Conservation (phyloP, 1,140 invertebrate species). For the Drosophila seguyi region DNA sequence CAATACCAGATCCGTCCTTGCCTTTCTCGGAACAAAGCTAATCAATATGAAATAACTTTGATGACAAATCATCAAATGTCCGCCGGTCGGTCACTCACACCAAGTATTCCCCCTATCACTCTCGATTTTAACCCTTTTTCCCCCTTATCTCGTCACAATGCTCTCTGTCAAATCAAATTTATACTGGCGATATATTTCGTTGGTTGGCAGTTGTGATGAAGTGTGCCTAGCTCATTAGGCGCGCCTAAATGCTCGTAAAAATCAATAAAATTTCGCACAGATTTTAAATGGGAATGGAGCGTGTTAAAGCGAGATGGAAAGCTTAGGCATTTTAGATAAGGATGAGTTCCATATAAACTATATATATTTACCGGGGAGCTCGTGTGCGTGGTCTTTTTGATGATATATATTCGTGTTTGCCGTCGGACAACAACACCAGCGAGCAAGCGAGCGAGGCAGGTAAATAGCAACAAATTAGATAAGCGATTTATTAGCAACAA, state of each 20-base stretch:
- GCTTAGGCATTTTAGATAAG: slow-evolving; percentile 22
- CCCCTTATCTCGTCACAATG: slow-evolving; percentile 6
- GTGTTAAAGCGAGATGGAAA: slow-evolving; percentile 27
- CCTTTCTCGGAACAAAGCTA: background rate
- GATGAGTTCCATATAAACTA: background rate
- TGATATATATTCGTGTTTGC: slow-evolving; percentile 40
- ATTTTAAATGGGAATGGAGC: slow-evolving; percentile 57
- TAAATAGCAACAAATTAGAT: slow-evolving; percentile 76
- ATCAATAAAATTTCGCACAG: slow-evolving; percentile 69
- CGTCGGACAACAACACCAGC: slow-evolving; percentile 46
- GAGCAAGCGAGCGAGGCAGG: slow-evolving; percentile 6
- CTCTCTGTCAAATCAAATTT: slow-evolving; percentile 62
- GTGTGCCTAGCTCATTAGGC: slow-evolving; percentile 49
- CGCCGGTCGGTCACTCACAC: background rate
- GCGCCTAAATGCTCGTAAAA: slow-evolving; percentile 47
- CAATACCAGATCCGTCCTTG: background rate
- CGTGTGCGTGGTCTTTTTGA: slow-evolving; percentile 55
- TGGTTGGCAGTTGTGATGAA: slow-evolving; percentile 10
- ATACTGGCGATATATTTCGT: slow-evolving; percentile 39
- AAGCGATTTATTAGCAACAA: slow-evolving; percentile 69
- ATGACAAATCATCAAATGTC: slow-evolving; percentile 15
- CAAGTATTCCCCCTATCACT: slow-evolving; percentile 5
- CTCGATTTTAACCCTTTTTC: slow-evolving; percentile 1
- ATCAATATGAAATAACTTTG: slow-evolving; percentile 17
- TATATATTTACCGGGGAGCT: background rate